Base-by-base conservation (phyloP, 2,888 invertebrate genomes). In the Calliscelio sp. region DNA sequence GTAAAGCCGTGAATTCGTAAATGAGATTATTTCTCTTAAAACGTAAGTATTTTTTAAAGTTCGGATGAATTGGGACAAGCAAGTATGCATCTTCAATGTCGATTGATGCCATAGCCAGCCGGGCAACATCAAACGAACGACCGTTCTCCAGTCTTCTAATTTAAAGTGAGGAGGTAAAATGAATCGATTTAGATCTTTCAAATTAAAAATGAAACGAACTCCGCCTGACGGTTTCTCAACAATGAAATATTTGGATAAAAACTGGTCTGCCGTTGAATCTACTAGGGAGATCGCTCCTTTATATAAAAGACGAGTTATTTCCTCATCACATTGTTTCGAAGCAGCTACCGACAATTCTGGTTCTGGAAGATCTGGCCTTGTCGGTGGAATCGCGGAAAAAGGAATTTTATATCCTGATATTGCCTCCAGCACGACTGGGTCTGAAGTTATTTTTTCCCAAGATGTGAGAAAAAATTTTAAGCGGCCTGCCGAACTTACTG, bases 171-270 rank as follows among this genome's bases (percentile, higher is more conserved):
- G 35, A 20, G 35, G 10, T 2, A 1, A 1, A 8, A 57, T 20
- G n/a, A 6, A 53, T 10, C 1, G 2, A 57, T 57, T 57, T 11
- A 35, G 20, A 18, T 57, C 20, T 18, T 57, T 57, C 6, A 57
- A 24, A 14, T 57, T 57, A 2, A 57, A 20, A 35, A 35, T 35
- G 11, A 57, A 57, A 6, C 57, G 2, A 1, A 32, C 20, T 1
- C 20, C 20, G 10, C 57, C 57, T 11, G 57, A 57, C 7, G 18
- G 11, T 20, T n/a, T n/a, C n/a, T n/a, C n/a, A 3, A 77, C 20
- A 10, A 83, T n/a, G 18, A 83, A 78, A 61, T 53, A 82, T 7
- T 7, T 4, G 0, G 82, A 82, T 6, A 82, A 66, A 65, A 77
- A 82, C 24, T 77, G 77, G 28, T 66, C 63, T 24, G 53, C 8